Evolutionary conservation across 2,888 invertebrate genomes (phyloP).

Genomic region (Leptopilina syphax): DNA sequence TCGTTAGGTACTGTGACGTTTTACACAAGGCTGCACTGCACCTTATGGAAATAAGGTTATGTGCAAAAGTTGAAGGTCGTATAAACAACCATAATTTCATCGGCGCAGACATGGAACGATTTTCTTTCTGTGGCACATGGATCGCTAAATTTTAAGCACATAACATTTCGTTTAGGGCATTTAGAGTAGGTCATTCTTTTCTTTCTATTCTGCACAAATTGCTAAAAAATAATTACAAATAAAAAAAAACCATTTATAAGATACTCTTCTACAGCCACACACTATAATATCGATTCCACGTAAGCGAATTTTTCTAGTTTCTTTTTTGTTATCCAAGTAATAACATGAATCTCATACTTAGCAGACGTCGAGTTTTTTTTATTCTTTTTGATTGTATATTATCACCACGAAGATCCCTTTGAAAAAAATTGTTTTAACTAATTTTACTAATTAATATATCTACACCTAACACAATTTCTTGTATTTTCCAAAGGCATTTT

Average conservation of each 20-base stretch:
- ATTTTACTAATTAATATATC: background rate
- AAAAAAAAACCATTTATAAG: no score
- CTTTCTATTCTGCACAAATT: conserved; percentile 81
- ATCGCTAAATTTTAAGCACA: conserved; percentile 83
- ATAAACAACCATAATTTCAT: conserved; percentile 77
- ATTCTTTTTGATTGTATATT: conserved; percentile 19
- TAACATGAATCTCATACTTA: conserved; percentile 23
- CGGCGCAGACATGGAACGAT: conserved; percentile 80
- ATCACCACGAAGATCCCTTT: conserved; percentile 10
- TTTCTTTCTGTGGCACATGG: conserved; percentile 85
- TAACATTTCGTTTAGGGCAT: conserved; percentile 82
- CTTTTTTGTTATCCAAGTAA: background rate
- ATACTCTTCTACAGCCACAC: no score
- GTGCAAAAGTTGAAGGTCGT: conserved; percentile 80
- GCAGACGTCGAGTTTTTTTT: conserved; percentile 29
- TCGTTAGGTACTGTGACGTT: conserved; percentile 86
- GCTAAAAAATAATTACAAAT: conserved; percentile 79
- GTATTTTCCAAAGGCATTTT: conserved; percentile 14
- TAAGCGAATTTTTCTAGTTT: conserved; percentile 25
- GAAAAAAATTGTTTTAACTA: conserved; percentile 1
- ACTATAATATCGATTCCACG: conserved; percentile 15
- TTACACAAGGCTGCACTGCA: conserved; percentile 94
- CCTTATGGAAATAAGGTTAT: conserved; percentile 82
- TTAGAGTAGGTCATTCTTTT: conserved; percentile 81
- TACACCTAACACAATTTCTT: conserved; percentile 9